A percentile compares a stretch with the other conserved stretches of the same genome.
phyloP scores from a whole-genome alignment of 2,888 invertebrate species.

The Tipula confusa region DNA sequence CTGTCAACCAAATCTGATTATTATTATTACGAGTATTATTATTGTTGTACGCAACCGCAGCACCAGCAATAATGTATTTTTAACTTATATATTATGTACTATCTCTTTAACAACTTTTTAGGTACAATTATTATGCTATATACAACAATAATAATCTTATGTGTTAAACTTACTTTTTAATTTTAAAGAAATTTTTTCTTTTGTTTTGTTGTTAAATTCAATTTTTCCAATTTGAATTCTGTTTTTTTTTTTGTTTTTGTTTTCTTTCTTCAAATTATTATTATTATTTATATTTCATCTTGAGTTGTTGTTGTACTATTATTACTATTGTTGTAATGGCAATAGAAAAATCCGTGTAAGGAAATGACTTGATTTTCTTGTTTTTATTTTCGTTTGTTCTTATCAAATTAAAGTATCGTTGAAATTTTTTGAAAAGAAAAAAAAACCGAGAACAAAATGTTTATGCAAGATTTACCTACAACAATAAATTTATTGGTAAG shows the following conservation, averaged over 20 bases:
- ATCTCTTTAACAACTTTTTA: background rate
- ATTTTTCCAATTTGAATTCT: conserved; percentile 29
- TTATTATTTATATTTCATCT: background rate
- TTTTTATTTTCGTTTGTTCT: background rate
- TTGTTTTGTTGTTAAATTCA: conserved; percentile 27
- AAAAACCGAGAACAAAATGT: background rate
- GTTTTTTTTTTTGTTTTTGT: background rate
- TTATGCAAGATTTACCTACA: background rate
- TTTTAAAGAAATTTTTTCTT: background rate
- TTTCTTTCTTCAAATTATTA: conserved; percentile 14
- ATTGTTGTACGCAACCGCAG: background rate
- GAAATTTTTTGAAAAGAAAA: background rate
- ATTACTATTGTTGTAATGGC: conserved; percentile 25
- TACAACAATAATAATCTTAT: background rate
- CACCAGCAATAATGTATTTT: too few relatives aligned
- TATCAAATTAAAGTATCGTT: conserved; percentile 27
- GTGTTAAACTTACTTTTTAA: conserved; percentile 3
- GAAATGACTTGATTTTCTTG: conserved; percentile 30
- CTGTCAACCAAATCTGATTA: conserved; percentile 25
- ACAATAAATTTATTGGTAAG: background rate
- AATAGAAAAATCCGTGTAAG: conserved; percentile 30
- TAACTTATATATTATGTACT: background rate
- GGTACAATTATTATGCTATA: background rate
- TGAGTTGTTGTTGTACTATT: background rate
- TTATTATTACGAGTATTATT: background rate